Conservation (phyloP, 2,113 vertebrate genomes). For the Cryptoleucopteryx plumbea region DNA sequence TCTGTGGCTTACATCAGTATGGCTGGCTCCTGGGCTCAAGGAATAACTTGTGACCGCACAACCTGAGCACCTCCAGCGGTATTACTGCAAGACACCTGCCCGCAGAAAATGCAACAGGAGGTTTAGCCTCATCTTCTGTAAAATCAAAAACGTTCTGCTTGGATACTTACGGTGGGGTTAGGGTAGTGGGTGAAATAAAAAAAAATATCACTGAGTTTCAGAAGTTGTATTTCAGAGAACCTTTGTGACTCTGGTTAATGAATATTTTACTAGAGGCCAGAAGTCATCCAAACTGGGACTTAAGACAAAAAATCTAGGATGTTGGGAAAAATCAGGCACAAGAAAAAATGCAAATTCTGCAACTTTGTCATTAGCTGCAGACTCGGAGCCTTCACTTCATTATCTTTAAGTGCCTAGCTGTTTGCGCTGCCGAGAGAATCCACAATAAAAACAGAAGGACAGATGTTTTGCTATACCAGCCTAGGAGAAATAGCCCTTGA, state of each 20-base stretch:
- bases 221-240: background rate
- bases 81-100: background rate
- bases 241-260: background rate
- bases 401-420: background rate
- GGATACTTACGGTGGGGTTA: background rate
- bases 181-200: no score
- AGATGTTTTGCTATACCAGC: background rate
- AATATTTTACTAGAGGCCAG: conserved; percentile 12
- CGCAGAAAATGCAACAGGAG: background rate
- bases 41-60: accelerated
- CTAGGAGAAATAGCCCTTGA: background rate
- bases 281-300: background rate
- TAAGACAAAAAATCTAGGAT: background rate
- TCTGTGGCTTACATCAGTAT: background rate
- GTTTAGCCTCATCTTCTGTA: background rate
- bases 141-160: background rate
- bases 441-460: background rate
- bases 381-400: background rate
- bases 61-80: background rate
- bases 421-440: background rate
- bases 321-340: background rate
- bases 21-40: background rate
- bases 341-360: background rate
- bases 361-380: conserved; percentile 21
- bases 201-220: background rate